Conservation (phyloP, 2,888 invertebrate genomes). For the Lomographa bimaculata region DNA sequence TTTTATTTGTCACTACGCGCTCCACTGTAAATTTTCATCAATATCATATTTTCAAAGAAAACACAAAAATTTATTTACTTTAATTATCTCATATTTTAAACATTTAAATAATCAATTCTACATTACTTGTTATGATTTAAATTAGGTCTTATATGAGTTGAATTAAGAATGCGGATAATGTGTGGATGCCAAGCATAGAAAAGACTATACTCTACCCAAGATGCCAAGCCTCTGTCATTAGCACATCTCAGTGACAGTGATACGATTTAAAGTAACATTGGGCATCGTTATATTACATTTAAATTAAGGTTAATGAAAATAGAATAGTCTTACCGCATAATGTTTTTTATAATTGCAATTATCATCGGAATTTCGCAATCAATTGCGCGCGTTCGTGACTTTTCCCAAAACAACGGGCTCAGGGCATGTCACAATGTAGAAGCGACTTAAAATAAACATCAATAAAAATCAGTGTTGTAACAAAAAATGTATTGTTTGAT, state of each 20-base stretch:
- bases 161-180: no score
- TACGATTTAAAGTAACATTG: no score
- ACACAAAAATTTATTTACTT: no score
- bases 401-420: slow-evolving; percentile 75
- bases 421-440: slow-evolving; percentile 54
- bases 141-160: no score
- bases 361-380: slow-evolving; percentile 52
- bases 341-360: slow-evolving; percentile 57
- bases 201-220: no score
- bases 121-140: no score
- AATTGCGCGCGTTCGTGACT: slow-evolving; percentile 70
- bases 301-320: slow-evolving; percentile 11
- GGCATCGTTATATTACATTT: slow-evolving; percentile 4
- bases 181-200: no score
- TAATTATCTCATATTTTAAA: no score
- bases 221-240: no score
- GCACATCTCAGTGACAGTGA: no score
- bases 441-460: slow-evolving; percentile 60
- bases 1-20: slow-evolving; percentile 7
- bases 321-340: slow-evolving; percentile 26
- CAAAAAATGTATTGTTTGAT: slow-evolving; percentile 44
- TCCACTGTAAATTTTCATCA: slow-evolving; percentile 13
- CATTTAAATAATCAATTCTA: no score
- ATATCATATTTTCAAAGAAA: slow-evolving; percentile 8
- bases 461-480: slow-evolving; percentile 49